A percentile compares a stretch with the other conserved stretches of the same genome.
phyloP scores from a whole-genome alignment of 2,113 vertebrate species.

The Eolophus roseicapilla region DNA sequence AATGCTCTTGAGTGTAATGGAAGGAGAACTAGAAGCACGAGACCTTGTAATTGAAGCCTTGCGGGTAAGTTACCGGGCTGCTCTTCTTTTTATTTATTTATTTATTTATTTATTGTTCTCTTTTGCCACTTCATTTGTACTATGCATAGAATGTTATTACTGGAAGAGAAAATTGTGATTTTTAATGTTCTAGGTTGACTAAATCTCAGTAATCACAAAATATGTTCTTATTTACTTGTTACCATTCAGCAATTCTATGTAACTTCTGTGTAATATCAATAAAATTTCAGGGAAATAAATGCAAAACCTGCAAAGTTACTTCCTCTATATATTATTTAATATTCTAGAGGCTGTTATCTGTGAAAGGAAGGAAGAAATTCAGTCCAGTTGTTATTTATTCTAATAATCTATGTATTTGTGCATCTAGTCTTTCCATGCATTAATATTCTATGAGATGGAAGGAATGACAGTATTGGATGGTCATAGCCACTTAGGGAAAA shows the following conservation, averaged over 20 bases:
- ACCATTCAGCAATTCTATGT: neutral
- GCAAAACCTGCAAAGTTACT: neutral
- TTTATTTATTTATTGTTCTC: neutral
- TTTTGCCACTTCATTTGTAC: neutral
- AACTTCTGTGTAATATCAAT: neutral
- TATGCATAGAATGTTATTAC: neutral
- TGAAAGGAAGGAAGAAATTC: neutral
- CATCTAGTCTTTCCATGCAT: neutral
- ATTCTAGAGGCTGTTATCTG: neutral
- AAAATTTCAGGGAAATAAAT: neutral
- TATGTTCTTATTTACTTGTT: neutral
- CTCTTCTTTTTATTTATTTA: neutral
- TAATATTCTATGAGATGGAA: neutral
- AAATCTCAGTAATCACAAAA: neutral
- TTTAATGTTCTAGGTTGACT: neutral
- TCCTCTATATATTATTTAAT: neutral
- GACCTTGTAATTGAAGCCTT: constrained; percentile 97
- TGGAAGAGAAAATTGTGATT: neutral
- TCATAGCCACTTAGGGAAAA: neutral
- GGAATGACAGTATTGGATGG: neutral
- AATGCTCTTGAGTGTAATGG: constrained; percentile 94
- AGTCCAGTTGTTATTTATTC: neutral
- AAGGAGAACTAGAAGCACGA: constrained; percentile 95
- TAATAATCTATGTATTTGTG: neutral
- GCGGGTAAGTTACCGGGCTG: constrained; percentile 80